Base-by-base conservation (phyloP, 2,113 vertebrate species). In the Syngnathus typhle region DNA sequence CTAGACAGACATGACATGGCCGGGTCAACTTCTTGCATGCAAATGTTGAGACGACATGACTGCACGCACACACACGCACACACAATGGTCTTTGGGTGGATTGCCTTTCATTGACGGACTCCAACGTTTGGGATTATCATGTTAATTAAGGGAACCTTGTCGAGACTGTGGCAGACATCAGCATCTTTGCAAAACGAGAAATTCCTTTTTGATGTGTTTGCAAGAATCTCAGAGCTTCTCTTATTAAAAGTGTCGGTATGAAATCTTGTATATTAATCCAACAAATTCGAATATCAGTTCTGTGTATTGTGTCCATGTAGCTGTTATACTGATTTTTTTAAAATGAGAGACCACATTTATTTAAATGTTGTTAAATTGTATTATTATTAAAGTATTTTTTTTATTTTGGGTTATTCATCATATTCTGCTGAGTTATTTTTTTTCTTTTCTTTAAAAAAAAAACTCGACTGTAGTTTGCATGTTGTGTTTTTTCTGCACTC, bases 121-220 rank as follows among this genome's bases (percentile, higher is more conserved):
- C 83, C 84, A 80, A 74, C 83, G 80, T 78, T 84, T 84, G 79
- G 60, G 71, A 87, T 90, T 89, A 81, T 88, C 75, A 86, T 89
- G 87, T 78, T 83, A 88, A 89, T 89, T 62, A 78, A 23, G 41
- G 60, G 21, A 44, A 23, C n/a, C 5, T 62, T 27, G 60, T 62
- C 38, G 27, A 32, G 55, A 58, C 55, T 36, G 23, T 55, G 55
- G 55, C 76, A 78, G 71, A 69, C 44, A 59, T 9, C 58, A 65
- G 36, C 15, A 68, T 67, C 58, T 68, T 65, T 61, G 54, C 67
- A 41, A 60, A 27, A 19, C 9, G 60, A 72, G 23, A 44, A 7
- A 15, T 13, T 36, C 70, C 46, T 68, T 66, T 49, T 19, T 7
- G 73, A 43, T 61, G 38, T 21, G 39, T 21, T 61, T 16, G 12